Evolutionary conservation across 2,888 invertebrate genomes (phyloP).

Genomic region (Mythimna ferrago): DNA sequence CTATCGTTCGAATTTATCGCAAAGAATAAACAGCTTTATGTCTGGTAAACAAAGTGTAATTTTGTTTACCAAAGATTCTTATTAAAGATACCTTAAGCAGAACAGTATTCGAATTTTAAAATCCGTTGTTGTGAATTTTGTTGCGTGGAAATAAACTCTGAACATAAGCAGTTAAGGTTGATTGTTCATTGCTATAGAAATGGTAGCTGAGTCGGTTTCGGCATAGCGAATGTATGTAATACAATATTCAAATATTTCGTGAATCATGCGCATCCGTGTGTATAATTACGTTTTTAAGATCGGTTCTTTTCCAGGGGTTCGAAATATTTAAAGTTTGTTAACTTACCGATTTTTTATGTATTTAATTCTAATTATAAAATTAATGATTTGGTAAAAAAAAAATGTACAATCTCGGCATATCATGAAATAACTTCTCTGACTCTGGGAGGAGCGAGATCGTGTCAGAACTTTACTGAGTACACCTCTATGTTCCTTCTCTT

Average conservation of each 20-base stretch:
- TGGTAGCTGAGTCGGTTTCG: slow-evolving; percentile 69
- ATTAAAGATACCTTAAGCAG: slow-evolving; percentile 74
- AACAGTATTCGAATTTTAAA: slow-evolving; percentile 76
- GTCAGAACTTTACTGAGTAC: too few relatives aligned
- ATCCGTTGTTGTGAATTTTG: slow-evolving; percentile 52
- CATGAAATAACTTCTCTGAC: too few relatives aligned
- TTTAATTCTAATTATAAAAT: neutral
- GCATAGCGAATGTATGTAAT: slow-evolving; percentile 77
- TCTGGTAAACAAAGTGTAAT: slow-evolving; percentile 48
- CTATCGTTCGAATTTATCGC: slow-evolving; percentile 56
- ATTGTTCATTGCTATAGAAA: slow-evolving; percentile 24
- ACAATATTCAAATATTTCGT: slow-evolving; percentile 85
- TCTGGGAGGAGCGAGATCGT: too few relatives aligned
- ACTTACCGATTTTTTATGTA: neutral
- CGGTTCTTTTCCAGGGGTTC: slow-evolving; percentile 80
- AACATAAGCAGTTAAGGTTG: fast-evolving
- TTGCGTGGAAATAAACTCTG: slow-evolving; percentile 16
- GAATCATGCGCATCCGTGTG: slow-evolving; percentile 85
- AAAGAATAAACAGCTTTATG: slow-evolving; percentile 67
- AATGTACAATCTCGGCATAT: too few relatives aligned
- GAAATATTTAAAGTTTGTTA: slow-evolving; percentile 59
- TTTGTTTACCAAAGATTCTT: slow-evolving; percentile 55
- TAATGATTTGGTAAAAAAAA: neutral
- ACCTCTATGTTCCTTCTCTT: too few relatives aligned
- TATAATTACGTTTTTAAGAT: slow-evolving; percentile 85